Base-by-base conservation (phyloP, 92 coral and sea anemone genomes). In the Diadumene lineata region DNA sequence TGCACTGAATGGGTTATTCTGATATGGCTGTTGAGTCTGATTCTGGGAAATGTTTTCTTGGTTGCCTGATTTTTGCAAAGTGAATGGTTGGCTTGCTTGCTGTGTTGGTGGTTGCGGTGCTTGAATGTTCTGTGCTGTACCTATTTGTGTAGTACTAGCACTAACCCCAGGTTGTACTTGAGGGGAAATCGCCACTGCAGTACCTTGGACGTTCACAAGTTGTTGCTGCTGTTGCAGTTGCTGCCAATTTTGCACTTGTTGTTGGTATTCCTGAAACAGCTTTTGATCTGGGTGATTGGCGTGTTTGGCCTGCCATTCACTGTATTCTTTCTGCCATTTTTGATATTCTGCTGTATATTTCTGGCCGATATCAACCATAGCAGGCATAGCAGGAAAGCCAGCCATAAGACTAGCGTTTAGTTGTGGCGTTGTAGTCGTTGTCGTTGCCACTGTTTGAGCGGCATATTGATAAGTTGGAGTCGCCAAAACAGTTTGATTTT, bases 211-310 rank as follows among this genome's bases (percentile, higher is more conserved):
- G 50, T 79, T 80, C 17, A 86, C 30, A 50, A 84, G 51, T 61
- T n/a, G n/a, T n/a, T 79, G 88, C 69, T 90, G 89, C 22, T 81
- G 90, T 24, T 86, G 89, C 6, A 4, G 6, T 33, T 78, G 82
- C 23, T 84, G 88, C 94, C 94, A 94, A 18, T 79, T 88, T 18
- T 88, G 82, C 86, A 94, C 89, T 58, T 84, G 91, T 27, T 86
- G 78, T 63, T 94, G 97, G 86, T 92, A 94, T 57, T 94, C 94
- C 28, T 88, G 98, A 60, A 88, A 94, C 76, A 91, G 90, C 64
- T 88, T 88, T 82, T 94, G 97, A 81, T 94, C 97, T 0, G 98
- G 98, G 53, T 94, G 98, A 50, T 88, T 86, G 56, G 93, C 93
- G 43, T 91, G 96, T 51, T 91, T 91, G 17, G 91, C 90, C 48